Percentiles rank a stretch among this genome's conserved stretches.
Conservation (phyloP, 2,888 invertebrate species). For the Caenorhabditis plicata region DNA sequence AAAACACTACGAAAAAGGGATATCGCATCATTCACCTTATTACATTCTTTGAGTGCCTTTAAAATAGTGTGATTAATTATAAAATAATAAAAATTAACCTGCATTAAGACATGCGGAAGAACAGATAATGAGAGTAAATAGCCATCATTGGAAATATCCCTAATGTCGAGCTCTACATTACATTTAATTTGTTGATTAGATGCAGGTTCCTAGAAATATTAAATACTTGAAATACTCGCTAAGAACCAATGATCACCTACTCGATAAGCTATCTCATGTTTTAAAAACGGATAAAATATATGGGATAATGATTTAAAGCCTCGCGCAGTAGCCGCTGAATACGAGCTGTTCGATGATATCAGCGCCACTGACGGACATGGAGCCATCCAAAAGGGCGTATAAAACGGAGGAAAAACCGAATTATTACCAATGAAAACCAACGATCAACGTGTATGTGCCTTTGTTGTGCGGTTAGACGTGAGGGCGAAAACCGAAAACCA, state of each 20-base stretch:
- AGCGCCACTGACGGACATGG: constrained; percentile 49
- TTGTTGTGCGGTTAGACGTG: not conserved
- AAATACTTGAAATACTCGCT: not conserved
- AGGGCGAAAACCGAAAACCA: constrained; percentile 12
- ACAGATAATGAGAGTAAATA: constrained; percentile 61
- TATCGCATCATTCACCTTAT: constrained; percentile 12
- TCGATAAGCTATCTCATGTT: constrained; percentile 34
- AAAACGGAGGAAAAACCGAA: not conserved
- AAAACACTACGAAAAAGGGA: constrained; percentile 22
- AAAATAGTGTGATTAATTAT: not conserved
- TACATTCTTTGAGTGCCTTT: constrained; percentile 27
- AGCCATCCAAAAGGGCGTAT: constrained; percentile 3
- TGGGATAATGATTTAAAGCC: constrained; percentile 55
- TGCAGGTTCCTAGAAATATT: constrained; percentile 34
- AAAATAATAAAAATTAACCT: constrained; percentile 29
- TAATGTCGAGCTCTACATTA: constrained; percentile 56
- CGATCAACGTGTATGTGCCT: not conserved
- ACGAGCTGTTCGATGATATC: constrained; percentile 46
- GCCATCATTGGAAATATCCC: constrained; percentile 66
- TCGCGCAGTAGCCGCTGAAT: constrained; percentile 23
- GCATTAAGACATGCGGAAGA: constrained; percentile 57
- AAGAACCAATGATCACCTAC: constrained; percentile 23
- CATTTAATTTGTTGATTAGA: constrained; percentile 9
- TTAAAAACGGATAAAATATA: constrained; percentile 53
- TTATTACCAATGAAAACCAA: not conserved